phyloP scores from a whole-genome alignment of 1,140 invertebrate species.

The Drosophila sulfurigaster region DNA sequence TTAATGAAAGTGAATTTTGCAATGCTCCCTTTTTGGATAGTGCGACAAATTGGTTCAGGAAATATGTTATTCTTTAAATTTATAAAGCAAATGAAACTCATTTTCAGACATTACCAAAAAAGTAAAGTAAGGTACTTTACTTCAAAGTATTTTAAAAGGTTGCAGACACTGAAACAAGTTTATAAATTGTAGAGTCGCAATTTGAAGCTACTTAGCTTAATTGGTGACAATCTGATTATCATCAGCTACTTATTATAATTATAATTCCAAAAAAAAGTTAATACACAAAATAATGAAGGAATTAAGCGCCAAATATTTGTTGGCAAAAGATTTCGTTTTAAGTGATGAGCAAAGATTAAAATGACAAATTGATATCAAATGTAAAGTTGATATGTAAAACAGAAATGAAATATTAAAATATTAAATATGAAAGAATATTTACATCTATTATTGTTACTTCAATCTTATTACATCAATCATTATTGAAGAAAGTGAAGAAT shows the following conservation, averaged over 20 bases:
- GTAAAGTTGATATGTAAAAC: too few species aligned
- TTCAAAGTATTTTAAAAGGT: not conserved
- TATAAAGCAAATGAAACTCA: not conserved
- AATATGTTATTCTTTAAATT: not conserved
- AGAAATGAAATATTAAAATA: too few species aligned
- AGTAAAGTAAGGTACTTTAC: not conserved
- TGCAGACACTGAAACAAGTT: not conserved
- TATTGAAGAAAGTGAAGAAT: too few species aligned
- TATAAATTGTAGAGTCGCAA: constrained; percentile 1
- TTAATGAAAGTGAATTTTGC: not conserved
- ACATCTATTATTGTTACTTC: too few species aligned
- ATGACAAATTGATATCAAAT: too few species aligned
- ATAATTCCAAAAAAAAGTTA: not conserved
- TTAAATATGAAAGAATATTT: too few species aligned
- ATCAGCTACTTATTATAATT: not conserved
- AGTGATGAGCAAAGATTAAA: not conserved
- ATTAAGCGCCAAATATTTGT: not conserved
- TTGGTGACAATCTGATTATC: constrained; percentile 12
- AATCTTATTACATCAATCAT: too few species aligned
- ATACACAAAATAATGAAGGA: not conserved
- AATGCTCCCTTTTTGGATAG: too few species aligned
- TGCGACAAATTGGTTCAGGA: not conserved
- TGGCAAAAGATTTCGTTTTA: not conserved
- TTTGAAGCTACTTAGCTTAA: not conserved
- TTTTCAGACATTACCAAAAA: not conserved